Percentiles rank a stretch among this genome's conserved stretches.
These are phyloP conservation scores for Montipora capricornis DNA, from an alignment of 64 coral and sea anemone species.

Conservation along the genomic window DNA sequence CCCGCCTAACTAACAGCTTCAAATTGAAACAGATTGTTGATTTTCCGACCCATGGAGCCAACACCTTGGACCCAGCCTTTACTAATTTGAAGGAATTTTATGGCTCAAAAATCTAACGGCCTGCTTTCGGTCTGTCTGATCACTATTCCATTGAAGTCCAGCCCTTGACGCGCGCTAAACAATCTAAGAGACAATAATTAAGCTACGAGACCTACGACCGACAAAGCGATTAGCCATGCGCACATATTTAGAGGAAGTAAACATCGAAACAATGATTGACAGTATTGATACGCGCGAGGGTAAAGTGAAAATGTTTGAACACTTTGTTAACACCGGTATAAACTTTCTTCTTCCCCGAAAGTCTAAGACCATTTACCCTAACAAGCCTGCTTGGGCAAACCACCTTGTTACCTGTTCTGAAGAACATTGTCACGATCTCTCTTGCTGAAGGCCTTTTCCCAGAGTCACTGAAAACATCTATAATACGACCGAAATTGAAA, in stretches of 20 bases:
- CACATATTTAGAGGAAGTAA: conserved; percentile 22
- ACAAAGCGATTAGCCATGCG: conserved; percentile 15
- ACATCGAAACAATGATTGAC: not conserved
- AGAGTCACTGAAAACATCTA: too few relatives aligned
- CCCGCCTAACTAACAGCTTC: not conserved
- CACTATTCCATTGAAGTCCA: conserved; percentile 43
- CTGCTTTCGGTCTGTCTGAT: conserved; percentile 55
- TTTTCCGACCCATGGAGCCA: not conserved
- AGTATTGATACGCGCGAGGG: not conserved
- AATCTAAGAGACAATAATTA: conserved; percentile 24
- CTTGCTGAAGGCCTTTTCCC: too few relatives aligned
- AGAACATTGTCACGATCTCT: too few relatives aligned
- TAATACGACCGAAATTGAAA: too few relatives aligned
- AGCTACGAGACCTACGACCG: conserved; percentile 6
- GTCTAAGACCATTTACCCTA: not conserved
- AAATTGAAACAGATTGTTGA: conserved; percentile 17
- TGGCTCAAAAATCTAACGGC: not conserved
- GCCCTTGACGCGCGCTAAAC: conserved; percentile 37
- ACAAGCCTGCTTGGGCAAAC: not conserved
- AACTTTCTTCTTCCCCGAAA: too few relatives aligned
- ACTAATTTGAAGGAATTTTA: conserved; percentile 19
- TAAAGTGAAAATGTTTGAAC: not conserved
- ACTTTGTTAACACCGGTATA: not conserved
- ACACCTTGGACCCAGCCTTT: not conserved
- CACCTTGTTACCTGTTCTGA: too few relatives aligned